These are phyloP conservation scores for Agrenia bidenticulata DNA, from an alignment of 2,888 invertebrate species.

Conservation along the genomic window DNA sequence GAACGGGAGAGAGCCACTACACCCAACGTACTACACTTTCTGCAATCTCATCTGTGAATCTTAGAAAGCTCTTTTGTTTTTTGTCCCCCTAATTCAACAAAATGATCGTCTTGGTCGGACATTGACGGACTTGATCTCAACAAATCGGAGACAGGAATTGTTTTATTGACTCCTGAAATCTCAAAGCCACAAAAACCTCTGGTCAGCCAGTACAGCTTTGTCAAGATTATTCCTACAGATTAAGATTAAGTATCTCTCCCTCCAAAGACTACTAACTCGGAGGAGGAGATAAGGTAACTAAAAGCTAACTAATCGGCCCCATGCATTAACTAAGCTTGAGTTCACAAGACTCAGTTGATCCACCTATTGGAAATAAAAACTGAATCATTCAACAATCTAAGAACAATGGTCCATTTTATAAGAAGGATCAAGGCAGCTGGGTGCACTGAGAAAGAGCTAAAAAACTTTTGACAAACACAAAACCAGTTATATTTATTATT, in stretches of 20 bases:
- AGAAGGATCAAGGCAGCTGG: no score
- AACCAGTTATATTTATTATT: no score
- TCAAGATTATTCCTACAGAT: conserved; percentile 1
- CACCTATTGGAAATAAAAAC: no score
- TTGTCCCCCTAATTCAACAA: conserved; percentile 9
- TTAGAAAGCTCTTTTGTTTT: conserved; percentile 9
- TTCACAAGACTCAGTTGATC: no score
- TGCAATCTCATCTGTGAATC: conserved; percentile 17
- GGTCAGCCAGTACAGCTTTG: neutral
- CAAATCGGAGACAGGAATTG: conserved; percentile 18
- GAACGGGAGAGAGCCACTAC: no score
- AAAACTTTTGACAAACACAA: no score
- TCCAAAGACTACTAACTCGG: no score
- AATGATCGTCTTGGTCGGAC: conserved; percentile 20
- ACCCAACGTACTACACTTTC: neutral
- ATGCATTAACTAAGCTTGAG: no score
- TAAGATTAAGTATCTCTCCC: neutral
- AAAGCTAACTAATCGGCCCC: neutral
- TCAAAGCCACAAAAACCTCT: neutral
- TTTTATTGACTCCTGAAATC: conserved; percentile 1
- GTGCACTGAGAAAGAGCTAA: no score
- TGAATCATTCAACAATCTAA: no score
- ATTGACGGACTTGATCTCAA: conserved; percentile 21
- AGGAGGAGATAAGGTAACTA: neutral
- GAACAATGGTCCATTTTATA: no score